Evolutionary conservation across 1,140 invertebrate species (phyloP).

Genomic region (Drosophila navojoa): DNA sequence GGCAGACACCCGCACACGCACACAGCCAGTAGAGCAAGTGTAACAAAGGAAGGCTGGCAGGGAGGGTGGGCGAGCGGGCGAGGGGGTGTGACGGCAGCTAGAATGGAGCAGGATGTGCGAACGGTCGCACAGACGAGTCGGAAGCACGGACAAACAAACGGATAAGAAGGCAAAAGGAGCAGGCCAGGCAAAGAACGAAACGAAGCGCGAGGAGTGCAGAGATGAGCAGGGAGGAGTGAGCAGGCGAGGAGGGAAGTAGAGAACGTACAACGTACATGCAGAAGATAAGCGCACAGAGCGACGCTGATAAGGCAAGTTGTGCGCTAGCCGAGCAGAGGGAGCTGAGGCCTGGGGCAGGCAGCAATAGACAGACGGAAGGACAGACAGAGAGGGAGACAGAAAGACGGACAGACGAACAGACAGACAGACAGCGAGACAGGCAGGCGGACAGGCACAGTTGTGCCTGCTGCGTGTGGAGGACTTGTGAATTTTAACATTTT

Average conservation of each 20-base stretch:
- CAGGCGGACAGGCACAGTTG: conserved; percentile 14
- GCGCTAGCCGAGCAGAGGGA: conserved; percentile 26
- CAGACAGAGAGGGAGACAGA: conserved; percentile 22
- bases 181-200: conserved; percentile 33
- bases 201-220: conserved; percentile 20
- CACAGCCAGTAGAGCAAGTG: conserved; percentile 35
- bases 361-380: conserved; percentile 23
- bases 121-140: conserved; percentile 79
- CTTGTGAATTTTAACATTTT: conserved; percentile 82
- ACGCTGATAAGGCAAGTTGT: conserved; percentile 72
- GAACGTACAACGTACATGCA: conserved; percentile 70
- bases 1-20: conserved; percentile 22
- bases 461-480: conserved; percentile 35
- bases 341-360: conserved; percentile 24
- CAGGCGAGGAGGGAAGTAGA: conserved; percentile 20
- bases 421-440: not conserved
- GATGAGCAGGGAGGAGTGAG: conserved; percentile 25
- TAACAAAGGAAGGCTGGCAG: conserved; percentile 24
- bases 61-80: not conserved
- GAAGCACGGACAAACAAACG: conserved; percentile 80
- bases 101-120: conserved; percentile 68
- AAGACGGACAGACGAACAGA: conserved; percentile 12
- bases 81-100: conserved; percentile 5
- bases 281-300: conserved; percentile 76
- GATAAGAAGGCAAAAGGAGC: conserved; percentile 66